These are phyloP conservation scores for Sarcophaga peregrina DNA, from an alignment of 1,140 invertebrate species.

Conservation along the genomic window DNA sequence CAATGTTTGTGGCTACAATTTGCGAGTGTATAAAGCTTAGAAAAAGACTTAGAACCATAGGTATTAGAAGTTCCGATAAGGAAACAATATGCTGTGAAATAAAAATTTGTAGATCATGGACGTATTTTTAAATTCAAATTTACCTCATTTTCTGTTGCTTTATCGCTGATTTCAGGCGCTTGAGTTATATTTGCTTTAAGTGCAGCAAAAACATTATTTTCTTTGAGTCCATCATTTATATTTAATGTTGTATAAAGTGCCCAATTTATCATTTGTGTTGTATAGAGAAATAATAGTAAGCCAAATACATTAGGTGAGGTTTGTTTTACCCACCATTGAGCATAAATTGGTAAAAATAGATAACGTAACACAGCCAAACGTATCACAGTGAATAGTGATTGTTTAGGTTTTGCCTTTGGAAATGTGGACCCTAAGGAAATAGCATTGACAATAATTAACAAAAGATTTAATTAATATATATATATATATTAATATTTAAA, in stretches of 20 bases:
- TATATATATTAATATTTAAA: too few relatives aligned
- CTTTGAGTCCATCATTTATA: constrained; percentile 54
- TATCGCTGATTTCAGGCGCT: constrained; percentile 22
- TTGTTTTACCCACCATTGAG: constrained; percentile 89
- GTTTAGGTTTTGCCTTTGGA: constrained; percentile 92
- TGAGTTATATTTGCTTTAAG: constrained; percentile 22
- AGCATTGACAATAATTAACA: too few relatives aligned
- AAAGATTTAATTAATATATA: too few relatives aligned
- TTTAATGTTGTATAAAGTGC: constrained; percentile 70
- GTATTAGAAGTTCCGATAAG: constrained; percentile 73
- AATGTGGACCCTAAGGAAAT: constrained; percentile 86
- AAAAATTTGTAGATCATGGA: neutral
- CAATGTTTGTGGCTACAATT: constrained; percentile 81
- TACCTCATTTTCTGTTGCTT: constrained; percentile 31
- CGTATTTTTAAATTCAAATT: neutral
- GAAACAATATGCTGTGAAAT: constrained; percentile 52
- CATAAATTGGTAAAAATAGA: constrained; percentile 83
- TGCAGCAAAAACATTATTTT: neutral
- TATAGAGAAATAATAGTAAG: constrained; percentile 80
- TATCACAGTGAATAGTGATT: constrained; percentile 84
- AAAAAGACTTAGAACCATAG: constrained; percentile 82
- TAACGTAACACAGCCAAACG: constrained; percentile 82
- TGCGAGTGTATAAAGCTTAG: constrained; percentile 91
- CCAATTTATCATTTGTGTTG: constrained; percentile 79
- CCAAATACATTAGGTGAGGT: constrained; percentile 80